Conservation (phyloP, 2,797 vertebrate species). For the Epinephelus malabaricus region DNA sequence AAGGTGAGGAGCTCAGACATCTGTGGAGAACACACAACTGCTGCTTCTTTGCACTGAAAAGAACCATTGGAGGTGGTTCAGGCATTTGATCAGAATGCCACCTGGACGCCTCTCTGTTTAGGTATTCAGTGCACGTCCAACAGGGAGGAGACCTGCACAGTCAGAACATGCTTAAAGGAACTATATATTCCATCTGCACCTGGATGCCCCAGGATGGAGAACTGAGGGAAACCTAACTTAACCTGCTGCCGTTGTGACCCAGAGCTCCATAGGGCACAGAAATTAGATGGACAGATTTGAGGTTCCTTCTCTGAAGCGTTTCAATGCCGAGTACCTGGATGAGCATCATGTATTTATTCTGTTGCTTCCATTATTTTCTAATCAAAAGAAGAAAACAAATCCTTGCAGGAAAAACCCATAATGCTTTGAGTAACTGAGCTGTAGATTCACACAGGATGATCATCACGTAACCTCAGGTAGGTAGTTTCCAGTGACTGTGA, state of each 20-base stretch:
- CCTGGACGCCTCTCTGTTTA: not conserved
- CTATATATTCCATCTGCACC: not conserved
- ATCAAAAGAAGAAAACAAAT: not conserved
- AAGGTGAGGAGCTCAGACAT: too few relatives aligned
- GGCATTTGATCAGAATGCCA: not conserved
- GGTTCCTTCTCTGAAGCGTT: not conserved
- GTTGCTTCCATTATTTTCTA: not conserved
- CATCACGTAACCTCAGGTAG: not conserved
- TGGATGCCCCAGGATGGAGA: too few relatives aligned
- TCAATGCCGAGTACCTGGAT: not conserved
- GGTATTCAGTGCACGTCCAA: not conserved
- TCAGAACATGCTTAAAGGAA: not conserved
- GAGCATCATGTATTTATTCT: not conserved
- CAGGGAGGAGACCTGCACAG: not conserved
- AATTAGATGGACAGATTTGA: not conserved
- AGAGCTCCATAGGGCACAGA: not conserved
- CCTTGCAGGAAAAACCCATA: not conserved
- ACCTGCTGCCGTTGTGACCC: not conserved
- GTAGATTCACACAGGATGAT: not conserved
- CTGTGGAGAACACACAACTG: not conserved
- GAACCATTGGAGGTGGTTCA: not conserved
- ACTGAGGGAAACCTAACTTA: too few relatives aligned
- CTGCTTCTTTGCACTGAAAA: not conserved
- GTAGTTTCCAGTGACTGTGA: not conserved
- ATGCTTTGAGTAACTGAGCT: not conserved